Evolutionary conservation across 1,140 invertebrate species (phyloP), one percentile per base, ranked within the genome.

Genomic region (Drosophila trapezifrons): DNA sequence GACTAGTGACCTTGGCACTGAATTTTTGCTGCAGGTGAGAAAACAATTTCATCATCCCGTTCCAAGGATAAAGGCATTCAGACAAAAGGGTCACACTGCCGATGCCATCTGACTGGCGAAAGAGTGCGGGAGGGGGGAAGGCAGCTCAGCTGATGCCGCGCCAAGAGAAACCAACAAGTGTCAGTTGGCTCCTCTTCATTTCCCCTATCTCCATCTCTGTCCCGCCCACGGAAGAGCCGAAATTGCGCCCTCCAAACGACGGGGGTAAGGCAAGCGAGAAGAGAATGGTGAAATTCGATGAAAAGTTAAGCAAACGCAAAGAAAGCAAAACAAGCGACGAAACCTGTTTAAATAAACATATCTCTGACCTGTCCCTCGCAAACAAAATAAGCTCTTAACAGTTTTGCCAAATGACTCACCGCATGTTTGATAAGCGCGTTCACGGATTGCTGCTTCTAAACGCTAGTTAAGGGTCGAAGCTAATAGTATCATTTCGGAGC

Each of bases 221-320:
- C 29, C 10, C 22, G 38, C 51, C 27, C 13, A 45, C 32, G 8
- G 20, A 51, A 20, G 15, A 37, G 15, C 27, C 38, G 25, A 78
- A 81, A 43, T 56, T 66, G 54, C 42, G 81, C 59, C 52, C 43
- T 37, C 46, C 37, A 27, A 43, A 37, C 17, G 18, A 10, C 15
- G 43, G 49, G 45, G 20, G 45, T 38, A 73, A 71, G 64, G 58
- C 67, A 79, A 67, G 70, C 54, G 52, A 45, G 47, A 25, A 38
- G 59, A 78, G 65, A 84, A 89, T 89, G 73, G 80, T 87, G 84
- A 87, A 89, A 87, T 87, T 89, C 80, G 17, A 55, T 20, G 27
- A 70, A 66, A 71, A 38, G 20, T 67, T 58, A 56, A 38, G 46
- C 40, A 62, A 66, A 46, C 37, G 45, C 12, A 45, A 56, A 46